Percentiles rank a stretch among this genome's conserved stretches.
Conservation (phyloP, 64 coral and sea anemone species). For the Actinia tenebrosa region DNA sequence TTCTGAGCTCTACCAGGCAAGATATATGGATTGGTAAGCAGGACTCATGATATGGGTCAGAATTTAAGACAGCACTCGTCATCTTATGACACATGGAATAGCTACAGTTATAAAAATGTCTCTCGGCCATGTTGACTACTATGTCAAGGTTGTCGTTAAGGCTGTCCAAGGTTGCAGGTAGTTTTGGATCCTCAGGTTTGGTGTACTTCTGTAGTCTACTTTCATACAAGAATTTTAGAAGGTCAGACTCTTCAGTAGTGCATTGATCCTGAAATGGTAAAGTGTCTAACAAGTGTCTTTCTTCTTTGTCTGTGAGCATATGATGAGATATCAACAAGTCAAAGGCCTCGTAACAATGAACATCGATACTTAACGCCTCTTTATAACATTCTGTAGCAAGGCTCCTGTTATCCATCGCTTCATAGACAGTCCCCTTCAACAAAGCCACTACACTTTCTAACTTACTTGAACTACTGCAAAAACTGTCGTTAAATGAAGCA, state of each 20-base stretch:
- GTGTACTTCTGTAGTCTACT: conserved; percentile 71
- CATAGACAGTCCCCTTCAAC: conserved; percentile 78
- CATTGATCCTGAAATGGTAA: conserved; percentile 87
- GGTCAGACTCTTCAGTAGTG: conserved; percentile 77
- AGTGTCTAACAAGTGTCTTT: conserved; percentile 64
- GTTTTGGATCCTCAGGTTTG: conserved; percentile 83
- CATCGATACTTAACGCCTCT: conserved; percentile 83
- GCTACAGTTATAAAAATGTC: conserved; percentile 92
- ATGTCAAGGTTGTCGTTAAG: conserved; percentile 90
- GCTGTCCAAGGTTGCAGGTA: conserved; percentile 60
- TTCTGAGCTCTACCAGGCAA: conserved; percentile 90
- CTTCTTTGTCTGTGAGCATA: conserved; percentile 91
- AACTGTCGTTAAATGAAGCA: conserved; percentile 30
- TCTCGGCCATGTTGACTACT: conserved; percentile 84
- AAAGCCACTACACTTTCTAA: conserved; percentile 77
- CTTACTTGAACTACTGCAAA: conserved; percentile 55
- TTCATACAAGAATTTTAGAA: conserved; percentile 88
- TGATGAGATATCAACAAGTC: conserved; percentile 93
- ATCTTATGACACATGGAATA: conserved; percentile 76
- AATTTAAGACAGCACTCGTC: conserved; percentile 65
- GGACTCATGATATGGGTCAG: conserved; percentile 82
- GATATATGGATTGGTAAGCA: conserved; percentile 94
- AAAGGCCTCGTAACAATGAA: conserved; percentile 99
- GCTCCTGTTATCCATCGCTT: conserved; percentile 89
- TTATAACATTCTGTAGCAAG: conserved; percentile 91